These are phyloP conservation scores for Sycophaga agraensis DNA, from an alignment of 1,140 invertebrate species.

Conservation along the genomic window DNA sequence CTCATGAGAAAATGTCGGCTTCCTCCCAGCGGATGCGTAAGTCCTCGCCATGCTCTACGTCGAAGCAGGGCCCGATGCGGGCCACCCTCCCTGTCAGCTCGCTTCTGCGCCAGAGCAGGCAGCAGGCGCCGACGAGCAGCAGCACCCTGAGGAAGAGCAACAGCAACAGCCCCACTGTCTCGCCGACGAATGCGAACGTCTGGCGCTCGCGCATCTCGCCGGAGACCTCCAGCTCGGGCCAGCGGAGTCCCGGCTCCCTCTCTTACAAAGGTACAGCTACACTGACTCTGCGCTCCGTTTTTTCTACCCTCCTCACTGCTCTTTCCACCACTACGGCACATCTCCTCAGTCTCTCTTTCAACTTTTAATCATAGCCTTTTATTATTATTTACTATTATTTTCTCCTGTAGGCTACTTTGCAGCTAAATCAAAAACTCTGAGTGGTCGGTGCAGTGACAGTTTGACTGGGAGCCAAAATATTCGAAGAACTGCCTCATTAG, in stretches of 20 bases:
- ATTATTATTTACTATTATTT: too few species aligned
- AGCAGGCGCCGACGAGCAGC: conserved; percentile 19
- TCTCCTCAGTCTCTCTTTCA: too few species aligned
- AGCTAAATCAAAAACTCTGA: conserved; percentile 67
- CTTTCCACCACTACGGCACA: too few species aligned
- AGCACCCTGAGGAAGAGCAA: conserved; percentile 55
- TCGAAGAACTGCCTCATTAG: conserved; percentile 73
- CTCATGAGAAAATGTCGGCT: conserved; percentile 60
- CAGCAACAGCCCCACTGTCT: conserved; percentile 66
- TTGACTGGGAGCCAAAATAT: conserved; percentile 63
- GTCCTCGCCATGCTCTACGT: conserved; percentile 67
- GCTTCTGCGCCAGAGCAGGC: conserved; percentile 64
- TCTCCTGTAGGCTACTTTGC: conserved; percentile 35
- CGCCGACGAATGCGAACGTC: conserved; percentile 62
- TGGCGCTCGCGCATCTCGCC: conserved; percentile 66
- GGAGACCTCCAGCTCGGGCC: conserved; percentile 67
- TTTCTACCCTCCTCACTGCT: background rate
- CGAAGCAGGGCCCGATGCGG: conserved; percentile 72
- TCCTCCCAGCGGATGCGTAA: conserved; percentile 64
- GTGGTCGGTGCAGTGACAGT: conserved; percentile 53
- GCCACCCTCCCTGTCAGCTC: conserved; percentile 73
- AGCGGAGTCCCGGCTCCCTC: conserved; percentile 71
- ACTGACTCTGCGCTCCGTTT: background rate
- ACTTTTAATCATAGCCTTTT: too few species aligned
- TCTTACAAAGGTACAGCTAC: conserved; percentile 66